Evolutionary conservation across 2,113 vertebrate species (phyloP), one percentile per base, ranked within the genome.

Genomic region (Romanogobio albipinnatus): DNA sequence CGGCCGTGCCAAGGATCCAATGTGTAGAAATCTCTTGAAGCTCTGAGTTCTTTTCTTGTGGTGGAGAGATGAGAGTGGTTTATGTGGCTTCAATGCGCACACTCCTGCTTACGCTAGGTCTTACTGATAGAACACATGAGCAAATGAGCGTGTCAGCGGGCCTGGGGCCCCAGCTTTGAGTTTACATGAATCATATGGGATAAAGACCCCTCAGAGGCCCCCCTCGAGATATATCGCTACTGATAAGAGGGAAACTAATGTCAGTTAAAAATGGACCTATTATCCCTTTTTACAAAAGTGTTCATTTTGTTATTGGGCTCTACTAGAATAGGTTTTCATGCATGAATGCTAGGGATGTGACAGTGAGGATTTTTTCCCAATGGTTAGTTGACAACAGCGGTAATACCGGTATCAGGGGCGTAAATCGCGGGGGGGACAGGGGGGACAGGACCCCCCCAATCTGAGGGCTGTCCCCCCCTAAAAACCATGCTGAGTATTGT

Each of bases 11-110:
- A 93, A 91, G 87, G 81, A 88, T 82, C 73, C 81, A 76, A 66
- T 87, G n/a, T 86, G 59, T 83, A 68, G 84, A 77, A 47, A 56
- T 82, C 66, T 87, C 66, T n/a, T 51, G 58, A 56, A 64, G 64
- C 74, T 26, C 61, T n/a, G 53, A 33, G 68, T 64, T 90, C 87
- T 87, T 87, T 90, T 93, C 86, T 90, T 94, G 91, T 91, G 91
- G 91, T 90, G 80, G 85, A 83, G 64, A 68, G 86, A 84, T 84
- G 45, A 71, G 90, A 77, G 73, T 74, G 87, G 86, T 84, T 89
- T 56, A 86, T 86, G 89, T 85, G 88, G 88, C 76, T 91, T 92
- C 78, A 91, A 84, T 90, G 86, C 90, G 79, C 88, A 89, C 88
- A 82, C 73, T 88, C 39, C 47, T 70, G 70, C 80, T 89, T 82